A percentile compares a stretch with the other conserved stretches of the same genome.
Conservation (phyloP, 1,140 invertebrate species). For the Drosophila sturtevanti region DNA sequence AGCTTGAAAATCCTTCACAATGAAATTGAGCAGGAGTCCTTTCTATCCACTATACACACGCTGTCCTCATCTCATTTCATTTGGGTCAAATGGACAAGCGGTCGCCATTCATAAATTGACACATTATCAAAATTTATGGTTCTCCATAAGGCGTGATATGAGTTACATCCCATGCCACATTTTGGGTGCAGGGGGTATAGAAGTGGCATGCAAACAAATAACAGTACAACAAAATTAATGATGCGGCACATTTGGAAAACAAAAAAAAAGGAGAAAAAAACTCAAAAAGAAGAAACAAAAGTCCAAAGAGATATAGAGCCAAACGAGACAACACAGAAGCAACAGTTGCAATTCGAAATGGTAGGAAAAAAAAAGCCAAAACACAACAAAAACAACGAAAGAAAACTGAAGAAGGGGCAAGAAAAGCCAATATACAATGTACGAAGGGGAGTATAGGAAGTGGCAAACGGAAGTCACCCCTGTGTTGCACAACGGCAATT, state of each 20-base stretch:
- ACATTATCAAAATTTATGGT: conserved; percentile 79
- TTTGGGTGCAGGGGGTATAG: neutral
- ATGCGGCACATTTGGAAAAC: conserved; percentile 70
- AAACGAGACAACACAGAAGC: conserved; percentile 40
- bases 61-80: conserved; percentile 6
- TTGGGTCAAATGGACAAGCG: conserved; percentile 42
- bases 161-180: conserved; percentile 20
- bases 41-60: neutral
- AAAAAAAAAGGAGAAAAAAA: conserved; percentile 33
- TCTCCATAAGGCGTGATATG: conserved; percentile 63
- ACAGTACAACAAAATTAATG: conserved; percentile 76
- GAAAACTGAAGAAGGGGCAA: neutral
- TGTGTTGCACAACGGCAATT: conserved; percentile 29
- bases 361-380: neutral
- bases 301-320: neutral
- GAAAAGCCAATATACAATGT: conserved; percentile 28
- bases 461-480: conserved; percentile 35
- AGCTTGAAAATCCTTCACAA: conserved; percentile 59
- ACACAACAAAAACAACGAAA: conserved; percentile 8
- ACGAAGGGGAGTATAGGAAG: conserved; percentile 13
- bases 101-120: conserved; percentile 76
- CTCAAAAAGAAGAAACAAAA: conserved; percentile 14
- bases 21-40: neutral
- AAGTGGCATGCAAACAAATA: conserved; percentile 64
- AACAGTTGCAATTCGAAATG: conserved; percentile 57